Evolutionary conservation across 2,888 invertebrate species (phyloP).

Genomic region (Himalopsyche tibetana): DNA sequence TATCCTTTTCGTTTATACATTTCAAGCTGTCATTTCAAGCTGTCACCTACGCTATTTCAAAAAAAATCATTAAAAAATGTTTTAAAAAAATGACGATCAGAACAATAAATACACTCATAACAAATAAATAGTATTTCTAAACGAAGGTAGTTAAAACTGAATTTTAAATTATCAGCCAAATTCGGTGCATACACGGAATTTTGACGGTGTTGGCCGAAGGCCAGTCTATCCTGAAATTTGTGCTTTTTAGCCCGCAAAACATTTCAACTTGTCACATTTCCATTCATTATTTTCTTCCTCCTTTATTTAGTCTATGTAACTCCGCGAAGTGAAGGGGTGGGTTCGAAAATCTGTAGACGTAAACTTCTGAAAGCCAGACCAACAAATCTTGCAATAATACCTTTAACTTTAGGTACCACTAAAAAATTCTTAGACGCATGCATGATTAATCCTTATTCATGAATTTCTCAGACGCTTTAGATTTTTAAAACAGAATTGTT

Average conservation of each 20-base stretch:
- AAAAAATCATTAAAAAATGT: too few relatives aligned
- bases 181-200: constrained; percentile 36
- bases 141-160: constrained; percentile 53
- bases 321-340: neutral
- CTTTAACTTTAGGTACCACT: neutral
- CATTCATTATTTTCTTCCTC: constrained; percentile 62
- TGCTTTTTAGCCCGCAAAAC: constrained; percentile 53
- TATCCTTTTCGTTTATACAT: too few relatives aligned
- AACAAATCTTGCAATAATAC: constrained; percentile 44
- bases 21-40: too few relatives aligned
- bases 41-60: too few relatives aligned
- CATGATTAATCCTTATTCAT: constrained; percentile 1
- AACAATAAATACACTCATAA: neutral
- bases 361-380: constrained; percentile 42
- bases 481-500: neutral
- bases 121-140: neutral
- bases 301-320: constrained; percentile 49
- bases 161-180: constrained; percentile 42
- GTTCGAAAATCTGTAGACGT: neutral
- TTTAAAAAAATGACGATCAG: too few relatives aligned
- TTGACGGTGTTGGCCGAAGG: constrained; percentile 54
- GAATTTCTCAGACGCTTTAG: neutral
- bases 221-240: constrained; percentile 48
- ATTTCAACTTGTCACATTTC: constrained; percentile 64
- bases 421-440: neutral